Conservation (phyloP, 1,140 invertebrate genomes). For the Caenorhabditis latens region DNA sequence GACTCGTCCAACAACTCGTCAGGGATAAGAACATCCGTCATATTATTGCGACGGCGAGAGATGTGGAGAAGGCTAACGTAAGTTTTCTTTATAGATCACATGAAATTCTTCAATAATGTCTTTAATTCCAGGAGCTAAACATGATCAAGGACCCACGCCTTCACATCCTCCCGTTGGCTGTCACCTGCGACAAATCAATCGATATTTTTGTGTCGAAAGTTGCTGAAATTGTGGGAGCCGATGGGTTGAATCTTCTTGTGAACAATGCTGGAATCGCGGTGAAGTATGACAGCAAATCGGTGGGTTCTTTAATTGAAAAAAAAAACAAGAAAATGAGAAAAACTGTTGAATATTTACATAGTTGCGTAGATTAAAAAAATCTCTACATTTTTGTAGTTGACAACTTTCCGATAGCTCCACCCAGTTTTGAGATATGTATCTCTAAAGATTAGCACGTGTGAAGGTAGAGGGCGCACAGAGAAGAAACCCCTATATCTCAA, state of each 20-base stretch:
- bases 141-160: conserved; percentile 40
- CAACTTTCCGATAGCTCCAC: too few species aligned
- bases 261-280: conserved; percentile 58
- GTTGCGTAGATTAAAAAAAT: too few species aligned
- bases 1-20: conserved; percentile 79
- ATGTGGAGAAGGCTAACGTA: conserved; percentile 1
- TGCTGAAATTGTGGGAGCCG: conserved; percentile 39
- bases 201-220: conserved; percentile 19
- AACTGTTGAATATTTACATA: too few species aligned
- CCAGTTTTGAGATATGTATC: too few species aligned
- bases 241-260: conserved; percentile 59
- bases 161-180: conserved; percentile 54
- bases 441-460: too few species aligned
- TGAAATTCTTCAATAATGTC: neutral
- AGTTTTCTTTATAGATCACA: neutral
- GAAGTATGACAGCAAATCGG: neutral
- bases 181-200: conserved; percentile 59
- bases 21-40: conserved; percentile 46
- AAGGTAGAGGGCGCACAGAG: too few species aligned
- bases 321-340: too few species aligned
- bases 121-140: conserved; percentile 34
- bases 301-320: too few species aligned
- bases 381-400: too few species aligned
- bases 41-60: conserved; percentile 63
- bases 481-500: too few species aligned